Evolutionary conservation across 1,140 invertebrate species (phyloP).

Genomic region (Tetraneura akinire): DNA sequence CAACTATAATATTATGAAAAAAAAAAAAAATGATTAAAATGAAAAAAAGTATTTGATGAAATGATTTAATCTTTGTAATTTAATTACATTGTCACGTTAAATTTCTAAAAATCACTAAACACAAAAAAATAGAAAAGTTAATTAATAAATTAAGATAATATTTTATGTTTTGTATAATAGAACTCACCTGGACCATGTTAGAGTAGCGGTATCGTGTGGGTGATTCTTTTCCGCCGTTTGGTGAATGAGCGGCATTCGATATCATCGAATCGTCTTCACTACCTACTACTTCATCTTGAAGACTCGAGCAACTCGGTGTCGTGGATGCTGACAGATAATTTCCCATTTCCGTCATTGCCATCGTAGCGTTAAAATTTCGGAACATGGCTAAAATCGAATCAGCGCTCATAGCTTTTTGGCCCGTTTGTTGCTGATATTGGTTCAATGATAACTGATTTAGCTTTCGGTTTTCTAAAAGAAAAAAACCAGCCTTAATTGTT

Average conservation of each 20-base stretch:
- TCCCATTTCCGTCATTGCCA: slow-evolving; percentile 56
- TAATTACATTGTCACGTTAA: too few species aligned
- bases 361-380: slow-evolving; percentile 65
- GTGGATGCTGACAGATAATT: slow-evolving; percentile 65
- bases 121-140: too few species aligned
- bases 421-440: slow-evolving; percentile 13
- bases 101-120: too few species aligned
- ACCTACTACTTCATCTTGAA: slow-evolving; percentile 68
- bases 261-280: slow-evolving; percentile 66
- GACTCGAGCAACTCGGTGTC: slow-evolving; percentile 67
- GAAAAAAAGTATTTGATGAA: too few species aligned
- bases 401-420: slow-evolving; percentile 59
- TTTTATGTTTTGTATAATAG: too few species aligned
- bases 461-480: slow-evolving; percentile 32
- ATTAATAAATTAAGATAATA: too few species aligned
- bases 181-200: slow-evolving; percentile 54
- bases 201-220: slow-evolving; percentile 54
- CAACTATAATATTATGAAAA: slow-evolving; percentile 61
- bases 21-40: too few species aligned
- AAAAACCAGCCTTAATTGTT: too few species aligned
- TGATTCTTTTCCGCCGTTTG: slow-evolving; percentile 64
- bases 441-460: slow-evolving; percentile 19
- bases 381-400: slow-evolving; percentile 77
- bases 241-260: slow-evolving; percentile 62
- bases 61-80: too few species aligned